These are phyloP conservation scores for Ephydatia muelleri DNA, from an alignment of 37 sponge, comb jelly and placozoan genomes.

Conservation along the genomic window DNA sequence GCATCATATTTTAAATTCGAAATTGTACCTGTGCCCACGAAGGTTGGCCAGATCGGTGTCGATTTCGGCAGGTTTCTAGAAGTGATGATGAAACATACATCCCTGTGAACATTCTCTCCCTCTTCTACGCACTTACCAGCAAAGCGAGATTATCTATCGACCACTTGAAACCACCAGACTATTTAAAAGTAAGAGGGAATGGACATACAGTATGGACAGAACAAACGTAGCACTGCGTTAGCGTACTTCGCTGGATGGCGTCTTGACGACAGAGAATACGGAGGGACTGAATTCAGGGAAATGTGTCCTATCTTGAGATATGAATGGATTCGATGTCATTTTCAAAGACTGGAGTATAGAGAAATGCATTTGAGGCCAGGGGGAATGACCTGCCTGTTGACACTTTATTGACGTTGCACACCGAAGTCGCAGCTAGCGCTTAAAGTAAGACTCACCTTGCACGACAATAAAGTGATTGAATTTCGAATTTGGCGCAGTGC, in stretches of 20 bases:
- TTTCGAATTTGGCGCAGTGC: not conserved
- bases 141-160: conserved; percentile 75
- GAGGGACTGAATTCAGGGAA: conserved; percentile 68
- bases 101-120: not conserved
- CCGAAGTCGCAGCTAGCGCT: not conserved
- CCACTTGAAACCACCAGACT: conserved; percentile 52
- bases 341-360: not conserved
- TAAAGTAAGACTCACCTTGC: not conserved
- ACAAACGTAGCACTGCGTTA: not conserved
- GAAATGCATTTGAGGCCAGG: not conserved
- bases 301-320: conserved; percentile 38
- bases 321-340: conserved; percentile 53
- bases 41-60: conserved; percentile 44
- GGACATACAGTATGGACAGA: not conserved
- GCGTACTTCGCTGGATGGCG: conserved; percentile 56
- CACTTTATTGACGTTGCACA: not conserved
- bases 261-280: conserved; percentile 15
- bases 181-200: not conserved
- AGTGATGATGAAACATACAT: not conserved
- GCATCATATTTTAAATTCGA: not conserved
- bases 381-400: not conserved
- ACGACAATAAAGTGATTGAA: not conserved
- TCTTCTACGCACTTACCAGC: conserved; percentile 50
- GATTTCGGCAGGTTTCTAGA: conserved; percentile 64
- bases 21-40: conserved; percentile 44